These are phyloP conservation scores for Perognathus longimembris DNA, from an alignment of 2,113 vertebrate species.

Conservation along the genomic window DNA sequence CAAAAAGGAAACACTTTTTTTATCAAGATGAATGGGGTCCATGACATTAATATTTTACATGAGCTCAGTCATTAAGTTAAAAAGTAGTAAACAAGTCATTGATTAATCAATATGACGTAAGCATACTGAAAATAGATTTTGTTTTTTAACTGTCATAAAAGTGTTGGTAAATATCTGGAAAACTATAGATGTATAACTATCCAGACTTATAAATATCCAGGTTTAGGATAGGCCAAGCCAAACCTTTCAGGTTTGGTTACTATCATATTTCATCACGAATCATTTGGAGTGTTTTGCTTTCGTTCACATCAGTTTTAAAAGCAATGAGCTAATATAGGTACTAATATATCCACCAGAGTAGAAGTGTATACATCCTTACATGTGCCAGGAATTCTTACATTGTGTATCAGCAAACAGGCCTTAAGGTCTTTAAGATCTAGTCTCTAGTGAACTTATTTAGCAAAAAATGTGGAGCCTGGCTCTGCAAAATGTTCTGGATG, in stretches of 20 bases:
- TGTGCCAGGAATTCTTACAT: neutral
- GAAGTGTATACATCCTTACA: neutral
- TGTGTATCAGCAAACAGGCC: neutral
- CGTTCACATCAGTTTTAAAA: neutral
- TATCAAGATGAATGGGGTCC: constrained; percentile 2
- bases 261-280: neutral
- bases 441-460: neutral
- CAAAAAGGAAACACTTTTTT: neutral
- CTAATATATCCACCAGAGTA: neutral
- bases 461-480: neutral
- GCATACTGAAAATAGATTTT: constrained; percentile 40
- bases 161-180: constrained; percentile 2
- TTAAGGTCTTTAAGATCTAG: neutral
- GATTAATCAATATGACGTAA: neutral
- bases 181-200: neutral
- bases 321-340: neutral
- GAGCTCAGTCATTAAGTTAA: neutral
- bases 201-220: neutral
- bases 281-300: neutral
- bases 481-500: neutral
- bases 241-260: neutral
- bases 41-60: constrained; percentile 9
- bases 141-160: constrained; percentile 51
- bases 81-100: neutral
- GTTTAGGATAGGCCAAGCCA: neutral